Evolutionary conservation across 2,888 invertebrate species (phyloP).

Genomic region (Oxyteleia sp.): DNA sequence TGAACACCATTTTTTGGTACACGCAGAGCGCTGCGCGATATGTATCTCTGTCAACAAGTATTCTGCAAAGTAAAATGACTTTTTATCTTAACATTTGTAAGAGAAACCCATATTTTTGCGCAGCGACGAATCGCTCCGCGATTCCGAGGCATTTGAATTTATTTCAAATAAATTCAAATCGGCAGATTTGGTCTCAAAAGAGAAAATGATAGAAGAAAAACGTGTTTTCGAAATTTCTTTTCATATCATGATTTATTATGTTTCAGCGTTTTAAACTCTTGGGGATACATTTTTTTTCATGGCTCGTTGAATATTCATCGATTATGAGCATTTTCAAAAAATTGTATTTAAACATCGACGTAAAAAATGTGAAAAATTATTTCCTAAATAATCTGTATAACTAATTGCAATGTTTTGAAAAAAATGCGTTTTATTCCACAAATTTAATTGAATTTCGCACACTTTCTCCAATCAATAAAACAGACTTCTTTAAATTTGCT

Average conservation of each 20-base stretch:
- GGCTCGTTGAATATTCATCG: constrained; percentile 49
- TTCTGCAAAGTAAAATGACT: constrained; percentile 44
- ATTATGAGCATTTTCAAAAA: constrained; percentile 12
- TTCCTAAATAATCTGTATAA: constrained; percentile 14
- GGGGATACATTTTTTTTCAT: constrained; percentile 35
- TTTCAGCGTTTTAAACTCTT: constrained; percentile 52
- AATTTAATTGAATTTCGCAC: neutral
- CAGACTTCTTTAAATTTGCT: constrained; percentile 3
- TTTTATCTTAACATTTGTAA: constrained; percentile 61
- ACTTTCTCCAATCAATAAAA: constrained; percentile 17
- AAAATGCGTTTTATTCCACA: constrained; percentile 5
- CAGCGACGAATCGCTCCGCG: constrained; percentile 2
- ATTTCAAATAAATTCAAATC: constrained; percentile 64
- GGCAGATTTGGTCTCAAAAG: constrained; percentile 35
- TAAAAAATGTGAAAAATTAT: constrained; percentile 26
- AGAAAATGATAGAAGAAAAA: constrained; percentile 65
- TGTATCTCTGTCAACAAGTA: constrained; percentile 63
- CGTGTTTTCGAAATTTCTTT: constrained; percentile 62
- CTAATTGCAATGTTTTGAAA: constrained; percentile 4
- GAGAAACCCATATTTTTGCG: constrained; percentile 41
- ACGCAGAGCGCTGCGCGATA: constrained; percentile 13
- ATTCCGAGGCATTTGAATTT: constrained; percentile 51
- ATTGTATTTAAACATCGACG: constrained; percentile 29
- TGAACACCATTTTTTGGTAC: constrained; percentile 33
- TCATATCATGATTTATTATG: constrained; percentile 60